Conservation (phyloP, 2,113 vertebrate species). For the Pseudorasbora parva region DNA sequence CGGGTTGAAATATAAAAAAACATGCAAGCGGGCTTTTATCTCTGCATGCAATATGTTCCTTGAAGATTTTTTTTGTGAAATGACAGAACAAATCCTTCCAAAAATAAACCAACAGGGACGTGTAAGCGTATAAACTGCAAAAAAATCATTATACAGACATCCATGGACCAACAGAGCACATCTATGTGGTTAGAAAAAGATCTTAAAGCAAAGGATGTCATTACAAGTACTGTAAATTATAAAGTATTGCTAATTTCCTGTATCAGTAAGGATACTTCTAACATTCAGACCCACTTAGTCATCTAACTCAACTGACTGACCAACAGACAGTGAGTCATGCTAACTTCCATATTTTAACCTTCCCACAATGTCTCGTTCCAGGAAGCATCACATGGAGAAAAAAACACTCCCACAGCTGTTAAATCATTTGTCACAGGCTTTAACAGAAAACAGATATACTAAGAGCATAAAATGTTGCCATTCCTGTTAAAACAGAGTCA, state of each 20-base stretch:
- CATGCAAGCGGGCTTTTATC: conserved; percentile 57
- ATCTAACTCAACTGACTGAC: conserved; percentile 54
- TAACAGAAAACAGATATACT: conserved; percentile 60
- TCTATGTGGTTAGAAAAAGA: background rate
- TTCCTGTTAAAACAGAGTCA: background rate
- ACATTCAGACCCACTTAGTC: conserved; percentile 57
- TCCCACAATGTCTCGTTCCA: conserved; percentile 52
- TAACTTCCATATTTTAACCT: conserved; percentile 54
- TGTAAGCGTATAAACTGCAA: conserved; percentile 36
- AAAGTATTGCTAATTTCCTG: conserved; percentile 4
- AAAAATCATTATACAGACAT: conserved; percentile 2
- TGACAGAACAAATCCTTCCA: conserved; percentile 43
- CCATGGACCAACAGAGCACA: background rate
- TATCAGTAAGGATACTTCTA: background rate
- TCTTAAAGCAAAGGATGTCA: background rate
- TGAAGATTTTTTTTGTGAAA: conserved; percentile 32
- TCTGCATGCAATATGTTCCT: conserved; percentile 29
- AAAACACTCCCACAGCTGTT: conserved; percentile 45
- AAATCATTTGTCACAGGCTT: conserved; percentile 56
- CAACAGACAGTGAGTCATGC: conserved; percentile 64
- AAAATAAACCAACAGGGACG: conserved; percentile 25
- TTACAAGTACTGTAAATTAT: no score
- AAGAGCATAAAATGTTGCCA: conserved; percentile 17
- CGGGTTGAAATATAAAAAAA: conserved; percentile 7
- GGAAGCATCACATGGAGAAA: conserved; percentile 54